phyloP scores from a whole-genome alignment of 2,888 invertebrate species.

The Arrhopalites spinosus region DNA sequence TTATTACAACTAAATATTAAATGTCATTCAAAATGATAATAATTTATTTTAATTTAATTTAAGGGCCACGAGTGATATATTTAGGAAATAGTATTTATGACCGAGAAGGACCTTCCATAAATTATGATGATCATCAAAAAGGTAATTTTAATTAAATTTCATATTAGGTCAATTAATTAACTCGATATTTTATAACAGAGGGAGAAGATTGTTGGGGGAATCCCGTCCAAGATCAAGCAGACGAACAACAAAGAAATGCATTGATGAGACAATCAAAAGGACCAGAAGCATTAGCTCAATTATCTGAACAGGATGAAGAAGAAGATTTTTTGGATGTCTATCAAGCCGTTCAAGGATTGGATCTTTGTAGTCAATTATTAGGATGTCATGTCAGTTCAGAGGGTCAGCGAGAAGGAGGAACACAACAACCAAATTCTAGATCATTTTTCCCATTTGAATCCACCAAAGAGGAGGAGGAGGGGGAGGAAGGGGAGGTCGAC shows the following conservation, averaged over 20 bases:
- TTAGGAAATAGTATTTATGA: conserved; percentile 54
- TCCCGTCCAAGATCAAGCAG: not conserved
- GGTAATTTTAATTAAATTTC: conserved; percentile 4
- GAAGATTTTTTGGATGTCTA: conserved; percentile 35
- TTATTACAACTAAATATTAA: too few species aligned
- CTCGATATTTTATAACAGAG: not conserved
- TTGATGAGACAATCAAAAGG: not conserved
- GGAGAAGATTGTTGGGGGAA: not conserved
- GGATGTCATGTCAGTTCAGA: conserved; percentile 27
- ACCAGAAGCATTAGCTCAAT: not conserved
- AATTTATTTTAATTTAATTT: too few species aligned
- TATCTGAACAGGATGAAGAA: conserved; percentile 4
- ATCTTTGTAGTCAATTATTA: conserved; percentile 50
- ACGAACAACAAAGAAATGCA: conserved; percentile 4
- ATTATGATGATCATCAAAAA: conserved; percentile 25
- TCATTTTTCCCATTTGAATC: too few species aligned
- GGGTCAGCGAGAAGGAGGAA: not conserved
- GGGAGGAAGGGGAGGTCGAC: not conserved
- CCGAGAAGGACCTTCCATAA: conserved; percentile 39
- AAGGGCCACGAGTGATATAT: conserved; percentile 43
- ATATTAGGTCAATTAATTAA: not conserved
- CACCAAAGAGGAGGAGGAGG: not conserved
- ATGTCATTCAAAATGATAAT: conserved; percentile 44
- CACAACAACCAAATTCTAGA: too few species aligned
- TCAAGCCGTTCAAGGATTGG: conserved; percentile 49